Conservation (phyloP, 2,797 vertebrate species). For the Sylvia borin region DNA sequence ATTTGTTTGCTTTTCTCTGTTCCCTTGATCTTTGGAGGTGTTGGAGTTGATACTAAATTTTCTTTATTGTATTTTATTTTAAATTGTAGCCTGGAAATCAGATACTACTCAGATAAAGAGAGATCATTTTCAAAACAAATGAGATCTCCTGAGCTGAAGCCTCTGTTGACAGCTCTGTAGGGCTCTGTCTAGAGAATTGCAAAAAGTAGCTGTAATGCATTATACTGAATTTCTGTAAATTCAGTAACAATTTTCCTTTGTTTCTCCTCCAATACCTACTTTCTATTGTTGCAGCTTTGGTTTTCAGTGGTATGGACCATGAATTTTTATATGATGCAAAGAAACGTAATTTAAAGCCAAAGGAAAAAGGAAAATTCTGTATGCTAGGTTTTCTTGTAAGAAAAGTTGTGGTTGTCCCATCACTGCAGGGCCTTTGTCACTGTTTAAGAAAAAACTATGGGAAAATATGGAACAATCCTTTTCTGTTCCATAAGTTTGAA, state of each 20-base stretch:
- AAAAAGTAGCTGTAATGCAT: background rate
- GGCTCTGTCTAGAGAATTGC: background rate
- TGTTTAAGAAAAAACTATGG: background rate
- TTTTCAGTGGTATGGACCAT: background rate
- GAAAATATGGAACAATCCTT: background rate
- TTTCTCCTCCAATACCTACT: background rate
- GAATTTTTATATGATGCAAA: background rate
- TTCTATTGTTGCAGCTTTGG: background rate
- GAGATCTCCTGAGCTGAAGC: background rate
- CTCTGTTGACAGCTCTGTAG: background rate
- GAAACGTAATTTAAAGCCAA: background rate
- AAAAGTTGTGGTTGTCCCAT: background rate
- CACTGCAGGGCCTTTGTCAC: background rate
- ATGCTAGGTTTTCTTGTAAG: background rate
- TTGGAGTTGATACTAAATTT: background rate
- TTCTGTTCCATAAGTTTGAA: background rate
- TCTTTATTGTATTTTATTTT: background rate
- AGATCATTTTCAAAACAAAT: background rate
- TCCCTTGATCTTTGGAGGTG: background rate
- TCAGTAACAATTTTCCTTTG: background rate
- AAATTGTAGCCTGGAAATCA: background rate
- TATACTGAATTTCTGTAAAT: background rate
- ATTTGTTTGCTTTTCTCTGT: conserved; percentile 1
- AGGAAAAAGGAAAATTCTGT: background rate
- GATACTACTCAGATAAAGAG: background rate